These are phyloP conservation scores for Tenodera sinensis DNA, from an alignment of 2,888 invertebrate genomes.

Conservation along the genomic window DNA sequence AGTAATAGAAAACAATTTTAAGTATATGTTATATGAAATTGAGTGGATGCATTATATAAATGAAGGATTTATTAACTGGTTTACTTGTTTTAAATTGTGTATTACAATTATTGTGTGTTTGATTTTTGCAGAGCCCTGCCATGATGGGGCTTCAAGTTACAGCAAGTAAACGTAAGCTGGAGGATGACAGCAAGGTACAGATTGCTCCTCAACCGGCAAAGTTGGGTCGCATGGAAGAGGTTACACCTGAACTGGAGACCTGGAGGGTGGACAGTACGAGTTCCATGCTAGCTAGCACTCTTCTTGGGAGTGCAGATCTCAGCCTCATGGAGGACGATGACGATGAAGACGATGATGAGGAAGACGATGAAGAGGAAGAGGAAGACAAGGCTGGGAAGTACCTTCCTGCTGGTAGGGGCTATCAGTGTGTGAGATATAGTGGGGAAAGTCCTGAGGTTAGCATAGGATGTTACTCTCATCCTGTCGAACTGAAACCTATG, in stretches of 20 bases:
- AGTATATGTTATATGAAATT: no score
- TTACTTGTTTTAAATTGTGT: not conserved
- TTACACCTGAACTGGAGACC: constrained; percentile 19
- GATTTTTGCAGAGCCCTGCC: constrained; percentile 55
- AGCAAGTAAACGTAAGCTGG: constrained; percentile 66
- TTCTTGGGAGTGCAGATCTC: constrained; percentile 50
- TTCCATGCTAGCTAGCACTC: constrained; percentile 43
- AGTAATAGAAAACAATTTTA: no score
- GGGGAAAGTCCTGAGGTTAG: constrained; percentile 21
- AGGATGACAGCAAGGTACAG: constrained; percentile 39
- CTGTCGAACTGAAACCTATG: constrained; percentile 23
- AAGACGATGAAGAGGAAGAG: constrained; percentile 52
- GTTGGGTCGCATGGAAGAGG: constrained; percentile 27
- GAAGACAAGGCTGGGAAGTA: constrained; percentile 44
- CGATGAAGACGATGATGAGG: constrained; percentile 60
- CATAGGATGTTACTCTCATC: constrained; percentile 23
- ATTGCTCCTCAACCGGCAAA: constrained; percentile 26
- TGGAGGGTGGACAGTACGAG: constrained; percentile 32
- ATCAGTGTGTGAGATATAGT: constrained; percentile 35
- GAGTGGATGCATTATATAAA: no score
- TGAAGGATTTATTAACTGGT: no score
- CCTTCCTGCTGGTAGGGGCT: constrained; percentile 46
- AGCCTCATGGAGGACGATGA: constrained; percentile 46
- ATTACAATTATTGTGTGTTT: not conserved
- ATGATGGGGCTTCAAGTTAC: constrained; percentile 74